Evolutionary conservation across 2,888 invertebrate genomes (phyloP).

Genomic region (Agonum fuliginosum): DNA sequence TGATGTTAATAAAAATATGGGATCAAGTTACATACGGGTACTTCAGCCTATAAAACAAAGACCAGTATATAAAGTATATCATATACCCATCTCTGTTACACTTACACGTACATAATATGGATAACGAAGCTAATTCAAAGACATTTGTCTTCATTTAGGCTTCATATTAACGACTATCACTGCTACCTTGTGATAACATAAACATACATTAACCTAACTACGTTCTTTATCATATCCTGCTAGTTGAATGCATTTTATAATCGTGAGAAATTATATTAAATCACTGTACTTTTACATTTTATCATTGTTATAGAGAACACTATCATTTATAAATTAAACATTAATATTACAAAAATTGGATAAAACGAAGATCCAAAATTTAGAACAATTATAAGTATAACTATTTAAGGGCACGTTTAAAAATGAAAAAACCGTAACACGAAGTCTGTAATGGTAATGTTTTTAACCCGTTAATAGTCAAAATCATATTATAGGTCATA

Average conservation of each 20-base stretch:
- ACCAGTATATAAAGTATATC: too few species aligned
- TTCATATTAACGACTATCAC: slow-evolving; percentile 2
- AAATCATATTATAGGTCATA: too few species aligned
- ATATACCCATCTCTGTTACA: neutral
- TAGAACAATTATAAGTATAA: too few species aligned
- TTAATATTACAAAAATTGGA: too few species aligned
- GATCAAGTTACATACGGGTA: neutral
- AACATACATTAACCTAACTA: neutral
- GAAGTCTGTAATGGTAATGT: too few species aligned
- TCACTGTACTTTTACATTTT: too few species aligned
- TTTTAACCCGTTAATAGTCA: too few species aligned
- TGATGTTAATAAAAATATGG: neutral
- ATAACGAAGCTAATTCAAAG: slow-evolving; percentile 18
- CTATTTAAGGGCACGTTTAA: too few species aligned
- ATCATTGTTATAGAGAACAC: too few species aligned
- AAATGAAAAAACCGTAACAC: too few species aligned
- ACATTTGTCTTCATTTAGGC: slow-evolving; percentile 29
- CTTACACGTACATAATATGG: neutral
- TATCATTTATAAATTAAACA: too few species aligned
- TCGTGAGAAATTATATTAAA: slow-evolving; percentile 3
- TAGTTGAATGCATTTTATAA: neutral
- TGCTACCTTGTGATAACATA: neutral
- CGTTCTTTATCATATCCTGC: neutral
- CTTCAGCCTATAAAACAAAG: neutral
- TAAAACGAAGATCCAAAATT: too few species aligned